Base-by-base conservation (phyloP, 2,888 invertebrate genomes). In the Eudemis profundana region DNA sequence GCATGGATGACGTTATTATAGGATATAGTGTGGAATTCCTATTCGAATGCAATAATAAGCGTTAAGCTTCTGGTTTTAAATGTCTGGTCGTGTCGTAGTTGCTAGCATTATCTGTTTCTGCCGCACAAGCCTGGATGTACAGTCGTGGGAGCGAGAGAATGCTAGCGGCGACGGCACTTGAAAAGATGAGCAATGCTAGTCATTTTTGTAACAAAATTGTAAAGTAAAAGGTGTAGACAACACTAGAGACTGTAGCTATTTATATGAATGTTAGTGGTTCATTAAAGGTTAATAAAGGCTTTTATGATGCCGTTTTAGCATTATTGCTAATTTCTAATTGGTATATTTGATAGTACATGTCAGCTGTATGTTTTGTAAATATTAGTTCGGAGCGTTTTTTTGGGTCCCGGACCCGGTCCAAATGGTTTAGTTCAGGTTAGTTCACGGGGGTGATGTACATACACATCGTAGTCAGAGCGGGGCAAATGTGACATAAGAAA, bases 181-280 rank as follows among this genome's bases (percentile, higher is more conserved):
- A 12, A 38, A 15, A 46, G 15, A 56, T 8, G 50, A 59, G 66
- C 54, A 44, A 62, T 56, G 29, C 51, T 65, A 65, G 60, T 47
- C 23, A 40, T 61, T 77, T 79, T 78, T 82, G 78, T 79, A 78
- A 70, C 57, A 71, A 72, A 71, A 76, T 72, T 78, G 71, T 71
- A 77, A 74, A 72, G 51, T 57, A 76, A 75, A 77, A 74, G 71
- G 67, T 76, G 80, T 86, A 88, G 87, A 78, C 79, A 83, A 81
- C 78, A 73, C 82, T 84, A 86, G 84, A 87, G 86, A 89, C 83
- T 87, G 86, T 89, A 89, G 87, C 76, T 86, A 83, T 83, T 80
- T 88, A 87, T 86, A 87, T 89, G 72, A 88, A 86, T 88, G 88
- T 89, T 89, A 89, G 89, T 83, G 81, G 85, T 88, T 86, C 83